Percentiles rank a stretch among this genome's conserved stretches.
phyloP scores from a whole-genome alignment of 2,888 invertebrate species.

The Trimorus sp. region DNA sequence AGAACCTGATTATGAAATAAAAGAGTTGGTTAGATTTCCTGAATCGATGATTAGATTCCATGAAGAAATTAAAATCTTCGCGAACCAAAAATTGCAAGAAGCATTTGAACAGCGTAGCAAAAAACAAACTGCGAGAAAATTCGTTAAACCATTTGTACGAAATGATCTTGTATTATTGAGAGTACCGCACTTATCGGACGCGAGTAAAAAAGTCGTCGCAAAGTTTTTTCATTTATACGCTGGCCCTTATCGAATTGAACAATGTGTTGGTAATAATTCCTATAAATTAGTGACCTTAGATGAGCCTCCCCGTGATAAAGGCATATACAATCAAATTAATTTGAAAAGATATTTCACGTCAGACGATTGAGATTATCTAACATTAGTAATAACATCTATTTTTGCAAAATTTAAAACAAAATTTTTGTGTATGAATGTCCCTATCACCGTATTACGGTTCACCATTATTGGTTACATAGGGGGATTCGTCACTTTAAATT shows the following conservation, averaged over 20 bases:
- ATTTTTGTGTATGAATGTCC: too few species aligned
- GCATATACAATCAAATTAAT: conserved; percentile 12
- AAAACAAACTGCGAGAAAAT: not conserved
- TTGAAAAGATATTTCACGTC: conserved; percentile 14
- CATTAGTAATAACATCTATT: too few species aligned
- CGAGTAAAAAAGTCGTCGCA: conserved; percentile 12
- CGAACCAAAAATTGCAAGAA: conserved; percentile 7
- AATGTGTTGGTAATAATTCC: conserved; percentile 13
- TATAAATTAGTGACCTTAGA: conserved; percentile 23
- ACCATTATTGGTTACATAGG: too few species aligned
- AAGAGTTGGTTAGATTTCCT: conserved; percentile 26
- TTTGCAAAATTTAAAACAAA: too few species aligned
- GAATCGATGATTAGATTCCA: not conserved
- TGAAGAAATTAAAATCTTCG: conserved; percentile 26
- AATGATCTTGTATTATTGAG: conserved; percentile 31
- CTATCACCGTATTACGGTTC: too few species aligned
- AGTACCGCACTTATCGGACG: conserved; percentile 28
- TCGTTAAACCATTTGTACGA: not conserved
- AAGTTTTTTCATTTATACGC: conserved; percentile 38
- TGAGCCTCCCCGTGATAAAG: not conserved
- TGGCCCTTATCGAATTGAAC: conserved; percentile 18
- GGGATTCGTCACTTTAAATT: too few species aligned
- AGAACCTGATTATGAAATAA: conserved; percentile 9
- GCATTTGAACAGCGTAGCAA: conserved; percentile 15
- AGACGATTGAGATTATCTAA: too few species aligned